A percentile compares a stretch with the other conserved stretches of the same genome.
phyloP scores from a whole-genome alignment of 2,113 vertebrate genomes.

The Sebastes fasciatus region DNA sequence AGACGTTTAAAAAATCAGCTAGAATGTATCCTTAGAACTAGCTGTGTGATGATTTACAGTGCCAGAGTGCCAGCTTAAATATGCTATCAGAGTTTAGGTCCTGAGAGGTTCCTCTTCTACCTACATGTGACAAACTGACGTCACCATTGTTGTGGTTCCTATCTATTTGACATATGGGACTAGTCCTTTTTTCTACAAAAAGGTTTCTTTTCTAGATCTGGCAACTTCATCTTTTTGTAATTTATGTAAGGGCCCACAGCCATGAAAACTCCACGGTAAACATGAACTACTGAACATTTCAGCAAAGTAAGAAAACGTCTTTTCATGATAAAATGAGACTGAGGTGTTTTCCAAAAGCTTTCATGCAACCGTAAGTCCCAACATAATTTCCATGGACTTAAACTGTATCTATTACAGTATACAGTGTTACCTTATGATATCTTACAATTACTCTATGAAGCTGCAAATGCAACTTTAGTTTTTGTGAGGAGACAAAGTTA shows the following conservation, averaged over 20 bases:
- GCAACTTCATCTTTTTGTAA: slow-evolving; percentile 3
- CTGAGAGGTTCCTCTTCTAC: slow-evolving; percentile 15
- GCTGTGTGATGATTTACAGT: slow-evolving; percentile 61
- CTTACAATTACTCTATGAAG: background rate
- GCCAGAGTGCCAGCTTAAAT: slow-evolving; percentile 52
- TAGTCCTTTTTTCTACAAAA: slow-evolving; percentile 4
- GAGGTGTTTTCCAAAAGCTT: slow-evolving; percentile 1
- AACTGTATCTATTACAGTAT: background rate
- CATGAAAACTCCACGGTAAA: background rate
- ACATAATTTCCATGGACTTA: slow-evolving; percentile 2
- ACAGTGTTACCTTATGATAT: background rate
- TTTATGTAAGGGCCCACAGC: background rate
- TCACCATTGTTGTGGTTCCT: slow-evolving; percentile 31
- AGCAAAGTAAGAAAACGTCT: background rate
- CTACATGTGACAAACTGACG: background rate
- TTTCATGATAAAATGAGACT: background rate
- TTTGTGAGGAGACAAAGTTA: background rate
- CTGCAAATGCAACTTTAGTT: background rate
- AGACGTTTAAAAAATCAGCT: background rate
- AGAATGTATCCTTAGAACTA: background rate
- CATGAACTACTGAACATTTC: background rate
- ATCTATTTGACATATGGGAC: background rate
- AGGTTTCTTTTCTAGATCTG: background rate
- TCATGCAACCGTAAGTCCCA: background rate
- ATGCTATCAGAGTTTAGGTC: background rate